Conservation (phyloP, 2,113 vertebrate species). For the Rhinolophus sinicus region DNA sequence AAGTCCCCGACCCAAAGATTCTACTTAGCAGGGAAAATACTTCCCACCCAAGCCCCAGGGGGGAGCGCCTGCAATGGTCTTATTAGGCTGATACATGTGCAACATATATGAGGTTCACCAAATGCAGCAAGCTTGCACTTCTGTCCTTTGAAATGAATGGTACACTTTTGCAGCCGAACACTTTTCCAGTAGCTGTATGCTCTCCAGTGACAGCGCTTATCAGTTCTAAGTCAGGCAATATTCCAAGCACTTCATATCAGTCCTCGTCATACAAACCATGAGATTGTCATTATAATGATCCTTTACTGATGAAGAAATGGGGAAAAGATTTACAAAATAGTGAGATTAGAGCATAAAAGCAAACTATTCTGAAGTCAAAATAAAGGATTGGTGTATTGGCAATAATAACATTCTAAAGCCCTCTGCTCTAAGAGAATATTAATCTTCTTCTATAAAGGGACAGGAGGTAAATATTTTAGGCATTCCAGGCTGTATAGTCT, state of each 20-base stretch:
- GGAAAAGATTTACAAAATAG: background rate
- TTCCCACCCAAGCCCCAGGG: background rate
- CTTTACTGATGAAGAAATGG: background rate
- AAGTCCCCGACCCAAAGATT: background rate
- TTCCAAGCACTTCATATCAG: background rate
- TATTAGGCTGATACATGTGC: background rate
- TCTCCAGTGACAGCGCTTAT: background rate
- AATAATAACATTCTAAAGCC: background rate
- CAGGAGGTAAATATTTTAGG: background rate
- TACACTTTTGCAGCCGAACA: background rate
- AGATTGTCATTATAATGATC: background rate
- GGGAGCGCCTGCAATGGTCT: background rate
- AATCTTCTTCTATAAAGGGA: background rate
- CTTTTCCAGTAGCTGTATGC: background rate
- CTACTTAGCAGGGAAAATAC: background rate
- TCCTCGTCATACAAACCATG: background rate
- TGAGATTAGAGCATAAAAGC: background rate
- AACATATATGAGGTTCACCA: background rate
- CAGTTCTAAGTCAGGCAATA: background rate
- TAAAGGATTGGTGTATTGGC: background rate
- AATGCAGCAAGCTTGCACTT: background rate
- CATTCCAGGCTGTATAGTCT: background rate
- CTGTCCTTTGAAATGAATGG: background rate
- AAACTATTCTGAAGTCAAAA: slow-evolving; percentile 14
- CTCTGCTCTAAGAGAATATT: background rate